These are phyloP conservation scores for Dromius quadrimaculatus DNA, from an alignment of 2,888 invertebrate genomes.

Conservation along the genomic window DNA sequence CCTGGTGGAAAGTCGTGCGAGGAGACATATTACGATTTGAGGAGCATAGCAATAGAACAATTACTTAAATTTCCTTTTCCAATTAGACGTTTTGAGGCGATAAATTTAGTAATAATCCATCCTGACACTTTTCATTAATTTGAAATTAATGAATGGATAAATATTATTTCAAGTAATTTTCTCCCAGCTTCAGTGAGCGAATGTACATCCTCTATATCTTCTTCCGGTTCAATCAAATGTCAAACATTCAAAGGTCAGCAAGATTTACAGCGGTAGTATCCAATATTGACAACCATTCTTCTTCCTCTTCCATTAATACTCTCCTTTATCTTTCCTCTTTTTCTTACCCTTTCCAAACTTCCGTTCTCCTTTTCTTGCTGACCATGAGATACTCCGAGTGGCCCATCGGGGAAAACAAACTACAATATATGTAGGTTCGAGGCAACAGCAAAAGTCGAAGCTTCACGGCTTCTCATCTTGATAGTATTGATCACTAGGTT, in stretches of 20 bases:
- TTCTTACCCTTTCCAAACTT: not conserved
- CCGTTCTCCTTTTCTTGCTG: not conserved
- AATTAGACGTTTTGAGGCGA: too few species aligned
- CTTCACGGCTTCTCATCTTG: not conserved
- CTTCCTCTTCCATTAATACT: constrained; percentile 3
- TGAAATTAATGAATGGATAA: too few species aligned
- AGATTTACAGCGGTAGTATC: constrained; percentile 22
- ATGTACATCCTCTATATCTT: too few species aligned
- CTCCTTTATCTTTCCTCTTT: not conserved
- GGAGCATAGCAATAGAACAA: too few species aligned
- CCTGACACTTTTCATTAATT: too few species aligned
- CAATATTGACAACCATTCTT: constrained; percentile 2
- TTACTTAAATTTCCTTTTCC: too few species aligned
- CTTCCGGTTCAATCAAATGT: not conserved
- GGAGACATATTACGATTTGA: too few species aligned
- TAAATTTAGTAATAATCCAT: too few species aligned
- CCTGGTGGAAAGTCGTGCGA: too few species aligned
- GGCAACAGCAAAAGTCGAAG: not conserved
- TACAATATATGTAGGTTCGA: not conserved
- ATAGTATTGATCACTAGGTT: not conserved
- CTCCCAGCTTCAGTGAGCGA: too few species aligned
- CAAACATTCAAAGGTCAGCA: constrained; percentile 9
- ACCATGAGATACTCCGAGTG: constrained; percentile 5
- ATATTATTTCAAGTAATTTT: too few species aligned
- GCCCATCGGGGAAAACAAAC: not conserved